phyloP scores from a whole-genome alignment of 2,797 vertebrate genomes.

The Allobates femoralis region DNA sequence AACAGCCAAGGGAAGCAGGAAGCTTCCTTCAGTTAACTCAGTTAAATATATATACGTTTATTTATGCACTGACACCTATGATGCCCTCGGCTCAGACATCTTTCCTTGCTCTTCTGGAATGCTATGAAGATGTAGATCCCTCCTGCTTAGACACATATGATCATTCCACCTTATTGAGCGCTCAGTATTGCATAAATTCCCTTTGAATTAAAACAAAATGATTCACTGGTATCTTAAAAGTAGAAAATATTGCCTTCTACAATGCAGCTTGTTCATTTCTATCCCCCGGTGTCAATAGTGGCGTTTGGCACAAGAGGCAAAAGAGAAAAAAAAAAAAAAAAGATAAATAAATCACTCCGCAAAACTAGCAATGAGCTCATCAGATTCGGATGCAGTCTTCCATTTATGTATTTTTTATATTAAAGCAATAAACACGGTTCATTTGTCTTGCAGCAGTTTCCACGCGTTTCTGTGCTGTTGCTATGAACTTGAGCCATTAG shows the following conservation, averaged over 20 bases:
- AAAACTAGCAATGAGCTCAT: constrained; percentile 79
- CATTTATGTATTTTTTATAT: constrained; percentile 86
- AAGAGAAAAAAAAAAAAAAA: not conserved
- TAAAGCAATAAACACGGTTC: constrained; percentile 83
- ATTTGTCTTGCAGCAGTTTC: constrained; percentile 80
- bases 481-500: constrained; percentile 92
- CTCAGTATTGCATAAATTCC: constrained; percentile 76
- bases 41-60: too few relatives aligned
- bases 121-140: constrained; percentile 61
- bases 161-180: constrained; percentile 74
- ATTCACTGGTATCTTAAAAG: constrained; percentile 72
- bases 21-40: too few relatives aligned
- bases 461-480: constrained; percentile 85
- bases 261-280: constrained; percentile 79
- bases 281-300: constrained; percentile 76
- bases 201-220: constrained; percentile 76
- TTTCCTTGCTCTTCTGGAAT: constrained; percentile 56
- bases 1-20: too few relatives aligned
- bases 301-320: constrained; percentile 71
- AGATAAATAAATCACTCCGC: constrained; percentile 76
- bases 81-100: constrained; percentile 7
- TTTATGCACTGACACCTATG: not conserved
- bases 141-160: constrained; percentile 67
- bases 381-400: constrained; percentile 81
- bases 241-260: constrained; percentile 74